Base-by-base conservation (phyloP, 2,888 invertebrate species). In the Tanytarsus gracilentus region DNA sequence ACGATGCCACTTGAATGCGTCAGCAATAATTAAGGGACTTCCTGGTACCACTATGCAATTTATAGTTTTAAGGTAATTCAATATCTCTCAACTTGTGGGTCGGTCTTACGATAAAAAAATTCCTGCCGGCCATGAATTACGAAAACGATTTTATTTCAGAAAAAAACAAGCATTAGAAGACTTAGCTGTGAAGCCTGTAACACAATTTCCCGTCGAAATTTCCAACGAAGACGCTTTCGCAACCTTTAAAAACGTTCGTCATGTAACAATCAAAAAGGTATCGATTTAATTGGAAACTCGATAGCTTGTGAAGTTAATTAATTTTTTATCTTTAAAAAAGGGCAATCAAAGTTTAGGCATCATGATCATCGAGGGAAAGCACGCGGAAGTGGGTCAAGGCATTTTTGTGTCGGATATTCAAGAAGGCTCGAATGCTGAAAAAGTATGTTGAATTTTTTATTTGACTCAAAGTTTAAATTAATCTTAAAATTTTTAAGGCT, bases 1-100 rank as follows among this genome's bases (percentile, higher is more conserved):
- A 62, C 81, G 96, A 68, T 95, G 95, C 74, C 98, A 98, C 74
- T 81, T 97, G 64, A 96, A 97, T 73, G 97, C 96, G 18, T 93
- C 97, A 1, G 91, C 91, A 23, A 86, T 95, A 70, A 97, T 99
- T 74, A 96, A 96, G 76, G 87, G 89, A 53, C 79, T 96, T 64
- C 83, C 86, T 8, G 87, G 88, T 49, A 85, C 86, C 16, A 77
- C 81, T 65, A 86, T 94, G 76, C 92, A 90, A 74, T 83, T 97
- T 69, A 84, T 96, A 65, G 77, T 92, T 55, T 75, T 90, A 67
- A 85, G 93, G 92, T 92, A 76, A 76, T n/a, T n/a, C n/a, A n/a
- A n/a, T n/a, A n/a, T n/a, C n/a, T n/a, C n/a, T n/a, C n/a, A n/a
- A n/a, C n/a, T n/a, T n/a, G n/a, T n/a, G n/a, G n/a, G n/a, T n/a